A percentile compares a stretch with the other conserved stretches of the same genome.
Evolutionary conservation across 2,797 vertebrate genomes (phyloP).

Genomic region (Phoebastria nigripes): DNA sequence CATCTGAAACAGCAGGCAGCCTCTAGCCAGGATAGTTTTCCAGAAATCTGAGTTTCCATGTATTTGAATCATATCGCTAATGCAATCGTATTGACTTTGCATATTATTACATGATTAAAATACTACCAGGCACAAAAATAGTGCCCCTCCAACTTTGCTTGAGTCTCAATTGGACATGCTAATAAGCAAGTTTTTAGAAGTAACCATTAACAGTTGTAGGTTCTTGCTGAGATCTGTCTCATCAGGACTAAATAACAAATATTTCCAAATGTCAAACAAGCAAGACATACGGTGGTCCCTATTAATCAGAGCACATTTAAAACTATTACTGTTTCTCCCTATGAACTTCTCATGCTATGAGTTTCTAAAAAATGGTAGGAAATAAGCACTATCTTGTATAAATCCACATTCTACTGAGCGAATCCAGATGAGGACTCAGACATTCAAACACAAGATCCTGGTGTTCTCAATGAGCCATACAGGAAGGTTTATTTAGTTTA

Average conservation of each 20-base stretch:
- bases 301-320: constrained; percentile 73
- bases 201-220: constrained; percentile 7
- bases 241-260: constrained; percentile 58
- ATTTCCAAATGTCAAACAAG: constrained; percentile 63
- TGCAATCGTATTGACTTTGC: constrained; percentile 36
- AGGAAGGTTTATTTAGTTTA: constrained; percentile 42
- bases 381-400: constrained; percentile 44
- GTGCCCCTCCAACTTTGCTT: not conserved
- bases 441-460: constrained; percentile 35
- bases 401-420: constrained; percentile 28
- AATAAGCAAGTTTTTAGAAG: constrained; percentile 11
- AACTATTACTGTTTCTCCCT: constrained; percentile 64
- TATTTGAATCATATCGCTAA: constrained; percentile 42
- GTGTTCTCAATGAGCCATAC: constrained; percentile 54
- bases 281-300: constrained; percentile 67
- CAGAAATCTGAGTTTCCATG: constrained; percentile 54
- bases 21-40: constrained; percentile 30
- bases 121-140: not conserved
- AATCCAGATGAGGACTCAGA: constrained; percentile 34
- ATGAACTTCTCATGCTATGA: constrained; percentile 16
- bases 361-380: constrained; percentile 36
- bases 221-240: constrained; percentile 57
- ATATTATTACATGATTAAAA: constrained; percentile 31
- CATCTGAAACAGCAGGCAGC: constrained; percentile 63
- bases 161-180: constrained; percentile 2